Base-by-base conservation (phyloP, 1,140 invertebrate species). In the Listronotus bonariensis region DNA sequence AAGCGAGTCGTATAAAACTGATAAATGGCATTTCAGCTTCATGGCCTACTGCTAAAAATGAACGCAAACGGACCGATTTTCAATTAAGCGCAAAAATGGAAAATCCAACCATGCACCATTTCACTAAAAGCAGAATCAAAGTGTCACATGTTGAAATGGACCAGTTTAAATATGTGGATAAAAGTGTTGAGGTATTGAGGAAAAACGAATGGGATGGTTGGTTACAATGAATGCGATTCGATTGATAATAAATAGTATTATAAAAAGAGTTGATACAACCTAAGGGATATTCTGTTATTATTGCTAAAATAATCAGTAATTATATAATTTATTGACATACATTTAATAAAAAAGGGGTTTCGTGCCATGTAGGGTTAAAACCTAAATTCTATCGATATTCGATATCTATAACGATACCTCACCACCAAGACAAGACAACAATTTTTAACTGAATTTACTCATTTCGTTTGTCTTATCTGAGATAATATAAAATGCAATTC, bases 51-150 rank as follows among this genome's bases (percentile, higher is more conserved):
- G 48, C 69, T 67, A 72, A 73, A 73, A 73, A 73, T 69, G 65
- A 68, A 72, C 60, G 57, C 68, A 26, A 45, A 45, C 20, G 17
- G 49, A 41, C 51, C 69, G 72, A 68, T 73, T 74, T 71, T 72
- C 73, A 74, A 74, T 74, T 74, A 74, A 74, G 67, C 59, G 69
- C 68, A 74, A 74, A 74, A 74, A 74, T 74, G 73, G 73, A 72
- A 74, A 74, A 74, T 74, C 73, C 69, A 68, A 74, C 70, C 68
- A 70, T 69, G 72, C 70, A 72, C 68, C 70, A 72, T 72, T 72
- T 72, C 72, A 70, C 65, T 68, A 68, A 69, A 70, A 68, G 71
- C 68, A 71, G 69, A 38, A 69, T 71, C 69, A 69, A 70, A 66
- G 63, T 72, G 72, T 72, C 72, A 74, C 69, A 72, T 64, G 51